Base-by-base conservation (phyloP, 2,797 vertebrate species). In the Dipus sagitta region DNA sequence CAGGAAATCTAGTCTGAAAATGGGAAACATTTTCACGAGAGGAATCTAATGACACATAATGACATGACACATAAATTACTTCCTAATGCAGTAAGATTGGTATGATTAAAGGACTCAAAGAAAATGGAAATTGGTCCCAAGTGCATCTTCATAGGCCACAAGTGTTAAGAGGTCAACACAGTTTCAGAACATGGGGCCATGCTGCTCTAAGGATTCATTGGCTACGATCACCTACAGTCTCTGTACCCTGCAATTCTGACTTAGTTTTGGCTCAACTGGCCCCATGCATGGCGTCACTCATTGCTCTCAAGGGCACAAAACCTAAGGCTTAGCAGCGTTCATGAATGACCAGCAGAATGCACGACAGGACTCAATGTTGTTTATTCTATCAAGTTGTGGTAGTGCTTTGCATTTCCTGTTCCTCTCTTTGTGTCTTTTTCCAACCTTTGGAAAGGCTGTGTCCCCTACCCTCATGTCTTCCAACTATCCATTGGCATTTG, bases 221-320 rank as follows among this genome's bases (percentile, higher is more conserved):
- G 4, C n/a, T 21, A 17, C 14, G 32, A 26, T 2, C 24, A 20
- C 32, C 47, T 34, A 7, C 13, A 34, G n/a, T 34, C 14, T 26
- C 47, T 84, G 42, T 18, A 54, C 4, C 21, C n/a, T 85, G 1
- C 54, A 12, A 2, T 71, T 26, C 34, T 71, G 24, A 32, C 65
- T 64, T 24, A 18, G 32, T 47, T 47, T 58, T 80, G 60, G 13
- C 8, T 71, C 18, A 10, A 54, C 7, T 26, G 21, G 21, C 21
- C 2, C 8, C 13, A 52, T 47, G 17, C 9, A 0, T 68, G 14
- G 8, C 9, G 58, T 20, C 8, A 6, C 1, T 52, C 4, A 0
- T 34, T 34, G 26, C 12, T 85, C 21, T 71, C 4, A 4, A 54
- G 13, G 30, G 20, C 3, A 68, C 47, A 70, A 4, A 3, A 14